These are phyloP conservation scores for Epinephelus moara DNA, from an alignment of 2,113 vertebrate genomes.

Conservation along the genomic window DNA sequence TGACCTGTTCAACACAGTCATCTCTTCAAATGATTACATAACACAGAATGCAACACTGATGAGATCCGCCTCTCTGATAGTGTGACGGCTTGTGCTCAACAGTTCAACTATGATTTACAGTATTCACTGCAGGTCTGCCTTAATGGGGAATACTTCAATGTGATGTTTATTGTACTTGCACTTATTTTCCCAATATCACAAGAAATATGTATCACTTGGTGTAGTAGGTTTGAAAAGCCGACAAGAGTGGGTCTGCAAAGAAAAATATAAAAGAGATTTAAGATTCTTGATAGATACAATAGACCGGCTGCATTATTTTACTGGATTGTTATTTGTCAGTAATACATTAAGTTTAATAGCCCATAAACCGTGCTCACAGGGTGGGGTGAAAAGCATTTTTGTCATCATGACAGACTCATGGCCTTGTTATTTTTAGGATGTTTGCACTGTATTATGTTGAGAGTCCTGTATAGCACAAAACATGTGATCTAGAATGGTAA, in stretches of 20 bases:
- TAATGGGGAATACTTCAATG: not conserved
- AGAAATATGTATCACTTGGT: not conserved
- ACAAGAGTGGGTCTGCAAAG: not conserved
- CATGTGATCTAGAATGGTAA: not conserved
- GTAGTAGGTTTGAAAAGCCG: not conserved
- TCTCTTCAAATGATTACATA: conserved; percentile 11
- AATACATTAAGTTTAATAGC: not conserved
- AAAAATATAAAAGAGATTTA: not conserved
- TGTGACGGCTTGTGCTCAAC: not conserved
- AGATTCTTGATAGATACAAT: not conserved
- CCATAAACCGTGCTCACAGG: no score
- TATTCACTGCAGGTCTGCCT: not conserved
- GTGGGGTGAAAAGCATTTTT: not conserved
- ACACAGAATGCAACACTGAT: not conserved
- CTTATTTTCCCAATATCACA: not conserved
- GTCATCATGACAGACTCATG: not conserved
- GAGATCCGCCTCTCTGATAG: not conserved
- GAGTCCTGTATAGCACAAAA: not conserved
- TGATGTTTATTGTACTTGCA: not conserved
- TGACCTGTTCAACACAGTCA: conserved; percentile 11
- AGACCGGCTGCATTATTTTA: no score
- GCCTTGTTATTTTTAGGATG: not conserved
- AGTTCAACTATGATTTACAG: not conserved
- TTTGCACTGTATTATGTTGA: not conserved
- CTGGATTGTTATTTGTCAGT: not conserved